phyloP scores from a whole-genome alignment of 2,113 vertebrate genomes.

The Hydrolagus affinis region DNA sequence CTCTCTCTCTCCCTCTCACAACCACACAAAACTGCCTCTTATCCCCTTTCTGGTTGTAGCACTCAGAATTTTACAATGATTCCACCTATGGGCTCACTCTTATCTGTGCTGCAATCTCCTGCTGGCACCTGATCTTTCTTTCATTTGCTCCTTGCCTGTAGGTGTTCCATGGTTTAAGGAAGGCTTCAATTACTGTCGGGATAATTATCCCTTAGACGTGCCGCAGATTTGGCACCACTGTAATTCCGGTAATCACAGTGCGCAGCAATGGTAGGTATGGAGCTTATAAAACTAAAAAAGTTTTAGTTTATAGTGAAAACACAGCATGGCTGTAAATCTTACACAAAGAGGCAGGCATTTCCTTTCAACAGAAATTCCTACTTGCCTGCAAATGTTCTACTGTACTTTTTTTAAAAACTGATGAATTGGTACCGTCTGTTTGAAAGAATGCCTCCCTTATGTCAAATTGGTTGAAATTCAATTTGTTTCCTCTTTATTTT shows the following conservation, averaged over 20 bases:
- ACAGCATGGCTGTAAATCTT: background rate
- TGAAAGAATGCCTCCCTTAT: background rate
- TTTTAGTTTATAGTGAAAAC: background rate
- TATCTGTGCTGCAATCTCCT: constrained; percentile 15
- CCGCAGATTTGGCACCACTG: background rate
- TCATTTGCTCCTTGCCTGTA: constrained; percentile 28
- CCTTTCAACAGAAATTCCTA: background rate
- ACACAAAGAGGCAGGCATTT: background rate
- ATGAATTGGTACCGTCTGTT: background rate
- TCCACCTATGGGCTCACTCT: constrained; percentile 21
- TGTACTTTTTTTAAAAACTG: background rate
- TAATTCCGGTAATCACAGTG: constrained; percentile 7
- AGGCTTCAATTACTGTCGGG: constrained; percentile 15
- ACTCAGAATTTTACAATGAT: constrained; percentile 10
- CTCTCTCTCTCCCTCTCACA: background rate
- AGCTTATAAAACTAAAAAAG: background rate
- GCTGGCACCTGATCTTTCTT: constrained; percentile 25
- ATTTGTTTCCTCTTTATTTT: background rate
- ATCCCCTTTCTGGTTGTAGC: background rate
- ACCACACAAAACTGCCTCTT: background rate
- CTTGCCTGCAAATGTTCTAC: background rate
- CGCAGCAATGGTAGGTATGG: background rate
- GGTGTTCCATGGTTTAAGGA: background rate
- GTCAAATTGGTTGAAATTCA: background rate
- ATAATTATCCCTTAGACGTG: constrained; percentile 2